These are phyloP conservation scores for Anoplophora glabripennis DNA, from an alignment of 1,140 invertebrate genomes.

Conservation along the genomic window DNA sequence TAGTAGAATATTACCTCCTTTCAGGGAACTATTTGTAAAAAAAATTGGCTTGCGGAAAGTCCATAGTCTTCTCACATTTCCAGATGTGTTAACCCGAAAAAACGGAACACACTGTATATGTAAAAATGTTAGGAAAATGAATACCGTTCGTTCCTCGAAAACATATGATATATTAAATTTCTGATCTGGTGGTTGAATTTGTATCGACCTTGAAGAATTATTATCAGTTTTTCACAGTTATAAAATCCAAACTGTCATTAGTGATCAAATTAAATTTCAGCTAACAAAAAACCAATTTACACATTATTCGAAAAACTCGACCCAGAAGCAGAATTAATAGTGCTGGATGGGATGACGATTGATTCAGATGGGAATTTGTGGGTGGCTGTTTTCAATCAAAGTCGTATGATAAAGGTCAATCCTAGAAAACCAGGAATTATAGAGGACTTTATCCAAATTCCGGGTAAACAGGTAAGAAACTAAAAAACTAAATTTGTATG, in stretches of 20 bases:
- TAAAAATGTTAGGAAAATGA: too few species aligned
- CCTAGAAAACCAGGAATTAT: conserved; percentile 43
- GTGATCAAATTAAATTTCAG: not conserved
- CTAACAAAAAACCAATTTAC: not conserved
- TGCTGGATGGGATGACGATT: conserved; percentile 68
- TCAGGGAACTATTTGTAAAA: too few species aligned
- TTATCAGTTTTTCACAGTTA: too few species aligned
- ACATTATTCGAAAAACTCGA: conserved; percentile 30
- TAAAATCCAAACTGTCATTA: not conserved
- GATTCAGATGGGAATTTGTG: conserved; percentile 63
- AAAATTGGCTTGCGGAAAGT: too few species aligned
- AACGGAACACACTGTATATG: too few species aligned
- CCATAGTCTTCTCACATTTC: too few species aligned
- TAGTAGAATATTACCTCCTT: too few species aligned
- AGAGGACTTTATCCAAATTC: conserved; percentile 2
- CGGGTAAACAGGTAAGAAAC: not conserved
- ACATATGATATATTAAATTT: too few species aligned
- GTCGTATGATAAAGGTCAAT: conserved; percentile 40
- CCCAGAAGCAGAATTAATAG: conserved; percentile 29
- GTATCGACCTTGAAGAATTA: too few species aligned
- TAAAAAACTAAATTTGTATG: not conserved
- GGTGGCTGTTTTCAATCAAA: conserved; percentile 57
- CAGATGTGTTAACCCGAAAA: too few species aligned
- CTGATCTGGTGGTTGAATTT: too few species aligned
- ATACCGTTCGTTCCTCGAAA: too few species aligned